phyloP scores from a whole-genome alignment of 1,140 invertebrate species.

The Ooceraea biroi region DNA sequence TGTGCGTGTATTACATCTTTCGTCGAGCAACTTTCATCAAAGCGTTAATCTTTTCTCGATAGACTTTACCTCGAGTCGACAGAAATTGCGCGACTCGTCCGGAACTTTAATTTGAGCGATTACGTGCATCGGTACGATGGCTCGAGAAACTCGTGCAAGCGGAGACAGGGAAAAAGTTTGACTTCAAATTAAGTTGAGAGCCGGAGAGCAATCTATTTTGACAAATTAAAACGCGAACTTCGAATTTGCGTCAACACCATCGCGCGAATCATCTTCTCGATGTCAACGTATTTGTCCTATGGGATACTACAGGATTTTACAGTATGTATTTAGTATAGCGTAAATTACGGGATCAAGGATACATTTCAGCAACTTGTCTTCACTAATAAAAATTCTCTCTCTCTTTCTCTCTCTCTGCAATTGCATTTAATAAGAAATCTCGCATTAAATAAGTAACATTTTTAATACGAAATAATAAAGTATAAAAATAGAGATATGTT shows the following conservation, averaged over 20 bases:
- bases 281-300: not conserved
- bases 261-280: not conserved
- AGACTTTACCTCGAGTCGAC: not conserved
- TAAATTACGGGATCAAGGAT: not conserved
- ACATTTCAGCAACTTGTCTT: not conserved
- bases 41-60: constrained; percentile 70
- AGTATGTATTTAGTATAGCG: not conserved
- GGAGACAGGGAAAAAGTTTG: too few species aligned
- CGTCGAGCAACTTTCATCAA: constrained; percentile 47
- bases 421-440: too few species aligned
- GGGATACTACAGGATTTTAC: constrained; percentile 10
- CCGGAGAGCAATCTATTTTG: constrained; percentile 14
- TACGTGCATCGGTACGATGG: constrained; percentile 6
- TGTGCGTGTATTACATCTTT: not conserved
- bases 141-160: not conserved
- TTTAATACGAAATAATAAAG: too few species aligned
- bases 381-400: not conserved
- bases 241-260: constrained; percentile 2
- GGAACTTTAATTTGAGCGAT: not conserved
- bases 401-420: too few species aligned
- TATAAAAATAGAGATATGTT: too few species aligned
- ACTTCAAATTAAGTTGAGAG: constrained; percentile 31
- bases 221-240: constrained; percentile 33
- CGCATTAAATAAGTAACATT: too few species aligned
- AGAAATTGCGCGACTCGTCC: constrained; percentile 11